Evolutionary conservation across 2,113 vertebrate species (phyloP), one percentile per base, ranked within the genome.

Genomic region (Gopherus flavomarginatus): DNA sequence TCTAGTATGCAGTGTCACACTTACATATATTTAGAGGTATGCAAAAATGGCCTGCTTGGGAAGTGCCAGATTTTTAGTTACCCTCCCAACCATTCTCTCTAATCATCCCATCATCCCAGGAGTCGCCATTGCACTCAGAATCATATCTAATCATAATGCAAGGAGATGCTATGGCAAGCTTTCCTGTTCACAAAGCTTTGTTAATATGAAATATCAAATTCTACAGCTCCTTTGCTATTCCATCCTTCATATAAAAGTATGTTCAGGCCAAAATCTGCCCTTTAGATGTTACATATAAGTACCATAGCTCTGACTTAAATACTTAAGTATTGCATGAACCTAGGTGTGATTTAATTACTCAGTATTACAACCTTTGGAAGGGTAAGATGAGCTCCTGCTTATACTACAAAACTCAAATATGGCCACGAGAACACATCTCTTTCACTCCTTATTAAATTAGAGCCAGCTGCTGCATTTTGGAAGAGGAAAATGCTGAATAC

Each of bases 401-500:
- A 59, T 75, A 3, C 1, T 88, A 90, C 16, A 69, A 69, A n/a
- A 69, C 35, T 69, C 16, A 77, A 88, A 93, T 86, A 90, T 94
- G 89, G 82, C 78, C n/a, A 50, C 27, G 79, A 42, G 12, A 59
- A 69, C n/a, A 17, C 47, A 54, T 54, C 35, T 52, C 88, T 90
- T 77, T 77, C 69, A 87, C 62, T 69, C 16, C 29, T 91, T 79
- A 78, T n/a, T 87, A 81, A n/a, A 11, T 83, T 83, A 54, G 92
- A 95, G 78, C n/a, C 26, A n/a, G 31, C 90, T 92, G 31, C 83
- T 88, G 92, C 92, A n/a, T 56, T 83, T 53, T 53, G 29, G 62
- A 69, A 89, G 87, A 89, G 93, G 26, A 47, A 83, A 85, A 24
- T 69, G 10, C 57, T 94, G 53, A 89, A 24, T 29, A 86, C n/a